Percentiles rank a stretch among this genome's conserved stretches.
These are phyloP conservation scores for Ctenopoma kingsleyae DNA, from an alignment of 2,797 vertebrate species.

Conservation along the genomic window DNA sequence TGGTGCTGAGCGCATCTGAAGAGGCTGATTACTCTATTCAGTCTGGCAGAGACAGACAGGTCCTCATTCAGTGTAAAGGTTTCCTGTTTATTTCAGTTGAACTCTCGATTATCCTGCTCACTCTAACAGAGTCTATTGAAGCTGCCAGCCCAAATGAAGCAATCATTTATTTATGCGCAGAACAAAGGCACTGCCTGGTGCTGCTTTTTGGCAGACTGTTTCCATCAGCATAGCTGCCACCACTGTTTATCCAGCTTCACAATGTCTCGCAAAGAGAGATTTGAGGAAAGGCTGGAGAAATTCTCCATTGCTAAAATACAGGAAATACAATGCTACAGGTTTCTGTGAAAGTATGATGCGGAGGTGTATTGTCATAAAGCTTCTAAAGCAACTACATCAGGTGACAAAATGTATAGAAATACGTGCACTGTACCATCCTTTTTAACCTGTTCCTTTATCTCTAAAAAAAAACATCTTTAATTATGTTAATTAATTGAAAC, in stretches of 20 bases:
- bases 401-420: background rate
- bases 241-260: constrained; percentile 61
- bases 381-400: background rate
- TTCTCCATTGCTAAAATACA: constrained; percentile 45
- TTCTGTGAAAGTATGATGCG: constrained; percentile 2
- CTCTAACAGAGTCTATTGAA: constrained; percentile 74
- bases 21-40: constrained; percentile 73
- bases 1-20: constrained; percentile 57
- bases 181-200: constrained; percentile 77
- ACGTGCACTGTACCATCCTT: background rate
- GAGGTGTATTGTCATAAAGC: background rate
- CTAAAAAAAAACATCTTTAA: no score
- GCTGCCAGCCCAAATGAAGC: constrained; percentile 74
- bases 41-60: constrained; percentile 62
- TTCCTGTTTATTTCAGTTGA: constrained; percentile 72
- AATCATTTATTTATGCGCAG: constrained; percentile 79
- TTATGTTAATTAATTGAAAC: no score
- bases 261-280: constrained; percentile 60
- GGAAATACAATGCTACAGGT: constrained; percentile 15
- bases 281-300: constrained; percentile 53
- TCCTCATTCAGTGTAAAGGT: constrained; percentile 75
- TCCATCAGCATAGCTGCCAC: constrained; percentile 63
- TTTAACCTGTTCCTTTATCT: no score
- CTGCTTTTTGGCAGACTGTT: constrained; percentile 73
- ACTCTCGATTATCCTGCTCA: constrained; percentile 75